Conservation (phyloP, 2,113 vertebrate species). For the Podocnemis expansa region DNA sequence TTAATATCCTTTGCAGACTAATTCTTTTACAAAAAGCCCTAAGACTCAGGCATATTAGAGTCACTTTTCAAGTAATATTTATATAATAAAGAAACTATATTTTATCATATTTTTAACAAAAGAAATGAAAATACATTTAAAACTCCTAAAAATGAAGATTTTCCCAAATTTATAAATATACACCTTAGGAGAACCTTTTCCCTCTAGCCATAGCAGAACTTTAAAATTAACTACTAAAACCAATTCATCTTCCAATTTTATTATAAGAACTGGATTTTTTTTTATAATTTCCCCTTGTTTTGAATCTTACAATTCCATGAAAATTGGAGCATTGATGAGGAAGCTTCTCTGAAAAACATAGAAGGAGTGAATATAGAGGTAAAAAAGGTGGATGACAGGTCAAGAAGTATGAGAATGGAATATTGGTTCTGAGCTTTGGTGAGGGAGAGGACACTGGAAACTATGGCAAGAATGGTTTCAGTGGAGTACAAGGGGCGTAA, state of each 20-base stretch:
- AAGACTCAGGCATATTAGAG: neutral
- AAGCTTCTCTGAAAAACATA: neutral
- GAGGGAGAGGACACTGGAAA: neutral
- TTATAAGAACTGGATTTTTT: neutral
- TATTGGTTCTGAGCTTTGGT: neutral
- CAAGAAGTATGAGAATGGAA: neutral
- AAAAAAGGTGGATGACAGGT: neutral
- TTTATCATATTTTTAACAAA: neutral
- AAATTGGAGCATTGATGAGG: neutral
- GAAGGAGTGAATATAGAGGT: neutral
- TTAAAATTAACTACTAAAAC: neutral
- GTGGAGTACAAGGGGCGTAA: neutral
- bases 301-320: neutral
- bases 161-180: neutral
- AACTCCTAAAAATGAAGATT: neutral
- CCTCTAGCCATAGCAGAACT: neutral
- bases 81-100: neutral
- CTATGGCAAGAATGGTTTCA: neutral
- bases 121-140: neutral
- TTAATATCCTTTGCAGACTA: neutral
- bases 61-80: neutral
- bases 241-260: neutral
- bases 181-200: neutral
- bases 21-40: neutral
- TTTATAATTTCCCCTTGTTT: neutral